These are phyloP conservation scores for Eristalis arbustorum DNA, from an alignment of 2,888 invertebrate species.

Conservation along the genomic window DNA sequence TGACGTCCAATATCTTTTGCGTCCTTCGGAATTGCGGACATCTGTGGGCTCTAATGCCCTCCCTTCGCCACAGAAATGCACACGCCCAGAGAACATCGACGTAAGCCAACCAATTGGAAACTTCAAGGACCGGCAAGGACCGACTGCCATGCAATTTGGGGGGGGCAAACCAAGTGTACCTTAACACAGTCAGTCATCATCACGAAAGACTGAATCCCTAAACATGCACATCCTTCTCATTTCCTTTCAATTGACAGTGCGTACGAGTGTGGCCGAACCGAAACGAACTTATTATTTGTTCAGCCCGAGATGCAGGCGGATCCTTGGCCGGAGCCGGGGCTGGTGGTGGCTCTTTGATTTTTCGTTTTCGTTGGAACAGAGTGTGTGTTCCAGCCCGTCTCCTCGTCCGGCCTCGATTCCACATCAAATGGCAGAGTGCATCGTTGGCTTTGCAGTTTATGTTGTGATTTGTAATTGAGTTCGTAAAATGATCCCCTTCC, in stretches of 20 bases:
- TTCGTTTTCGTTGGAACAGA: not conserved
- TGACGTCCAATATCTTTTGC: not conserved
- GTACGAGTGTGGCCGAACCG: not conserved
- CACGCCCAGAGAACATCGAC: not conserved
- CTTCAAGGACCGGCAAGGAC: not conserved
- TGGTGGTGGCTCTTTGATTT: not conserved
- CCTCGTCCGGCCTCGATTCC: not conserved
- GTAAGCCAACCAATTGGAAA: not conserved
- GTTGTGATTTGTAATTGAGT: constrained; percentile 27
- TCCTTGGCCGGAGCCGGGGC: not conserved
- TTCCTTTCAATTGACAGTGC: not conserved
- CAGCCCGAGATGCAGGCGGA: not conserved
- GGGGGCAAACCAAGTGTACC: not conserved
- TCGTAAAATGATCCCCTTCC: not conserved
- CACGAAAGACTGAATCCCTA: constrained; percentile 11
- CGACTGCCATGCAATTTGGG: not conserved
- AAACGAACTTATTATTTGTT: constrained; percentile 14
- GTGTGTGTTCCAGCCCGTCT: no score
- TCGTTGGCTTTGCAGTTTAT: not conserved
- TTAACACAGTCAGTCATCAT: not conserved
- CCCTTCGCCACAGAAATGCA: not conserved
- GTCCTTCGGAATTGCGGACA: not conserved
- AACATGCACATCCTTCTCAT: constrained; percentile 12
- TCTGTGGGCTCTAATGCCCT: not conserved
- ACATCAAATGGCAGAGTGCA: not conserved